Evolutionary conservation across 2,888 invertebrate genomes (phyloP).

Genomic region (Orthosia incerta): DNA sequence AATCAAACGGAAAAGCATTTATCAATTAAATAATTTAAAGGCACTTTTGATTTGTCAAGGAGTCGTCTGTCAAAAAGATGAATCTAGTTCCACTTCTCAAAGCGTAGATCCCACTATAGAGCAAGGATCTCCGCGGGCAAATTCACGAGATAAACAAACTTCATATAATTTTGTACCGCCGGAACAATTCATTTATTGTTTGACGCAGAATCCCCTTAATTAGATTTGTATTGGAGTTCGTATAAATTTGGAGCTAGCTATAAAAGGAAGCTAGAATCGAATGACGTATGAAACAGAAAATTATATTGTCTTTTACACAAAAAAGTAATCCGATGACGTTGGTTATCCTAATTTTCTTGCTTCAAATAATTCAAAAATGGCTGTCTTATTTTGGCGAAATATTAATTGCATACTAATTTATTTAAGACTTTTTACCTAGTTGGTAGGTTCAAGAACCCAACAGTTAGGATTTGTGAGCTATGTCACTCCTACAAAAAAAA

Average conservation of each 20-base stretch:
- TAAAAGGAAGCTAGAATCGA: neutral
- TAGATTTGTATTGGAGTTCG: neutral
- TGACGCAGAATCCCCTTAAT: slow-evolving; percentile 19
- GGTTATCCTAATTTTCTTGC: neutral
- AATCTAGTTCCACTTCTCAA: no score
- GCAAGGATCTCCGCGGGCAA: no score
- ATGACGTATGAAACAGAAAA: slow-evolving; percentile 23
- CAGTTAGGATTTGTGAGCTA: neutral
- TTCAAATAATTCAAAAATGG: no score
- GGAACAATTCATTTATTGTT: slow-evolving; percentile 3
- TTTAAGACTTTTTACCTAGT: neutral
- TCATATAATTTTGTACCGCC: neutral
- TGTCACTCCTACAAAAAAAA: neutral
- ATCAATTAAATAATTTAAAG: no score
- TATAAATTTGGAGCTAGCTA: slow-evolving; percentile 9
- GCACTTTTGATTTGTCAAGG: no score
- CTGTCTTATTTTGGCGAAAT: neutral
- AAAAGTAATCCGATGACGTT: slow-evolving; percentile 6
- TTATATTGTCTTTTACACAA: neutral
- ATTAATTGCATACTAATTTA: neutral
- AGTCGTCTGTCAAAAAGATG: no score
- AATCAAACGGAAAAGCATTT: no score
- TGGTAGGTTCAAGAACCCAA: neutral
- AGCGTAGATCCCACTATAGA: no score
- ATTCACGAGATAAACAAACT: no score